Conservation (phyloP, 2,113 vertebrate species). For the Ariopsis seemanni region DNA sequence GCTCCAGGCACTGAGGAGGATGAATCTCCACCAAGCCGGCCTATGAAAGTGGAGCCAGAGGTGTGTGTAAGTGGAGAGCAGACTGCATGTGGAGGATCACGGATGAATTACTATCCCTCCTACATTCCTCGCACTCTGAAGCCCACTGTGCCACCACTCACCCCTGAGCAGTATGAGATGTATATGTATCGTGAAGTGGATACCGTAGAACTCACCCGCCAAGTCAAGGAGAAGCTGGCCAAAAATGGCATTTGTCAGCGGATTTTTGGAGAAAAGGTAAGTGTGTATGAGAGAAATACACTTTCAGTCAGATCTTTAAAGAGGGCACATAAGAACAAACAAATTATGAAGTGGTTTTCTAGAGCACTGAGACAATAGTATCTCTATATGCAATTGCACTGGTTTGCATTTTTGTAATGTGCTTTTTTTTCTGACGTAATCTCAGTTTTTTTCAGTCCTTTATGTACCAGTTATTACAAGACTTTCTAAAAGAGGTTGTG, state of each 20-base stretch:
- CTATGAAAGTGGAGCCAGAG: constrained; percentile 80
- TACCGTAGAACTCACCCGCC: constrained; percentile 91
- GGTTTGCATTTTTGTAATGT: not conserved
- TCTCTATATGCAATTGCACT: not conserved
- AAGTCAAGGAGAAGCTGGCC: constrained; percentile 98
- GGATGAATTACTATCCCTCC: constrained; percentile 84
- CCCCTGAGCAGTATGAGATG: constrained; percentile 95
- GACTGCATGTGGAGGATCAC: constrained; percentile 49
- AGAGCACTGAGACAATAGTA: not conserved
- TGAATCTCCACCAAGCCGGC: constrained; percentile 68
- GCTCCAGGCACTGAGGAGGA: constrained; percentile 76
- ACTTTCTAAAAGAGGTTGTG: not conserved
- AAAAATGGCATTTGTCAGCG: constrained; percentile 99
- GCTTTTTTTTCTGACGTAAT: not conserved
- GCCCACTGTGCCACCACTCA: constrained; percentile 92
- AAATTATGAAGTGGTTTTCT: not conserved
- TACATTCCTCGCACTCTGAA: constrained; percentile 90
- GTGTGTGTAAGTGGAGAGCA: constrained; percentile 64
- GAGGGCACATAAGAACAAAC: not conserved
- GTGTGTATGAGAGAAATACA: not conserved
- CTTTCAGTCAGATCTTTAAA: not conserved
- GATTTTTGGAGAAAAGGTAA: constrained; percentile 98
- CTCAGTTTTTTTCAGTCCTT: not conserved
- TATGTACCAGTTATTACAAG: constrained; percentile 12
- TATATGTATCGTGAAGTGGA: constrained; percentile 99